These are phyloP conservation scores for cattle (Bos taurus) DNA, from an alignment of 2,113 vertebrate species.

Conservation along the genomic window DNA sequence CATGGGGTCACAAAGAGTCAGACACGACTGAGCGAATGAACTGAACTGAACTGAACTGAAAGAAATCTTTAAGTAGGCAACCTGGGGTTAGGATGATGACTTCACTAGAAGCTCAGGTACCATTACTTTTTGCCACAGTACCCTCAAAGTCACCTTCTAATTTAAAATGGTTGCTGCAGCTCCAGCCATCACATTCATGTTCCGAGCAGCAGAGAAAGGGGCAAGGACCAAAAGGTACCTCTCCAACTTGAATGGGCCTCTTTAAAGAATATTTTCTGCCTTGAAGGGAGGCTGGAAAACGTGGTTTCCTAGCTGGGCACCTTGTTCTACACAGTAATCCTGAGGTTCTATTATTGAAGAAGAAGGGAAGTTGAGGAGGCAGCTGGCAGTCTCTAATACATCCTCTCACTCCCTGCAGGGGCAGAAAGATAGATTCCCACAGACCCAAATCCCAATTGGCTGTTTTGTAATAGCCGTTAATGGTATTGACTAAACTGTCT, in stretches of 20 bases:
- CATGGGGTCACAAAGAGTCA: too few species aligned
- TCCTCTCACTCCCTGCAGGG: neutral
- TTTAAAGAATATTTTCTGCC: neutral
- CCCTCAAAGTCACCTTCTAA: neutral
- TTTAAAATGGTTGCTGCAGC: neutral
- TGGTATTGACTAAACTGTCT: neutral
- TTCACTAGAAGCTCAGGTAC: neutral
- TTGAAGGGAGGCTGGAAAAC: neutral
- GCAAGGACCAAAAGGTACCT: neutral
- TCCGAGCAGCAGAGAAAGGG: neutral
- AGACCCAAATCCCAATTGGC: neutral
- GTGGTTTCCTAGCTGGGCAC: neutral
- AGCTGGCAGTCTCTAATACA: neutral
- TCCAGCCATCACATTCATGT: neutral
- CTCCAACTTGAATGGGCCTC: neutral
- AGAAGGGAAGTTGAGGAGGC: too few species aligned
- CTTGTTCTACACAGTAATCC: neutral
- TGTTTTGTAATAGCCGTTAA: neutral
- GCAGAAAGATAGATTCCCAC: neutral
- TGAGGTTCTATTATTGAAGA: neutral
- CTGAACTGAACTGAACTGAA: neutral
- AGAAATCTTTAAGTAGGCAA: neutral
- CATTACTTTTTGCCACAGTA: neutral
- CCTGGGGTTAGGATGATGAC: neutral
- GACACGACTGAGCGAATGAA: fast-evolving